These are phyloP conservation scores for Propsilocerus akamusi DNA, from an alignment of 1,140 invertebrate genomes.

Conservation along the genomic window DNA sequence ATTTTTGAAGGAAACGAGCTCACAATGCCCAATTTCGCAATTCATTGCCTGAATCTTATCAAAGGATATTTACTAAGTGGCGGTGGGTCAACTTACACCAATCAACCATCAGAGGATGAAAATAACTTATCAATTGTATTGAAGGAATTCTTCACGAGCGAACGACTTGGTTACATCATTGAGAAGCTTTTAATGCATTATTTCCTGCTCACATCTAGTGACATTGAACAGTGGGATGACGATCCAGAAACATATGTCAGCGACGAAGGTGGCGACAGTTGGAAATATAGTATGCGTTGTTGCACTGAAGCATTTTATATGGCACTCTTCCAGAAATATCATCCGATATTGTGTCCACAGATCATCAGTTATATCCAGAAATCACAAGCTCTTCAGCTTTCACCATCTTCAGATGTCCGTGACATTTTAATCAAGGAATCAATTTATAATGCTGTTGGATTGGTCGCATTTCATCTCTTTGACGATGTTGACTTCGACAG, in stretches of 20 bases:
- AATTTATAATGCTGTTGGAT: conserved; percentile 83
- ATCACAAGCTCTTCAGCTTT: conserved; percentile 36
- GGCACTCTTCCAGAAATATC: conserved; percentile 65
- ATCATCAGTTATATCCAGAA: conserved; percentile 50
- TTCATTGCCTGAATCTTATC: conserved; percentile 77
- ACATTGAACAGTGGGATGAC: conserved; percentile 73
- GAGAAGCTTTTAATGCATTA: conserved; percentile 71
- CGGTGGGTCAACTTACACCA: conserved; percentile 10
- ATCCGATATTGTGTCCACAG: conserved; percentile 45
- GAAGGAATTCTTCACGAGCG: conserved; percentile 46
- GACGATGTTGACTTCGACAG: conserved; percentile 85
- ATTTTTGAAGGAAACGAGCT: conserved; percentile 40
- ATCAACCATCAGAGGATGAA: conserved; percentile 16
- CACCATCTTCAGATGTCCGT: conserved; percentile 44
- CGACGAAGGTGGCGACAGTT: conserved; percentile 76
- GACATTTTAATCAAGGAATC: conserved; percentile 78
- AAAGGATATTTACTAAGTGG: conserved; percentile 62
- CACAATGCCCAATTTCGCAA: conserved; percentile 67
- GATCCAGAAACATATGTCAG: conserved; percentile 79
- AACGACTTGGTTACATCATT: conserved; percentile 57
- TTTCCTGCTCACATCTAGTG: conserved; percentile 65
- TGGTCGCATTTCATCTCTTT: conserved; percentile 79
- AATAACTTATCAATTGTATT: conserved; percentile 24
- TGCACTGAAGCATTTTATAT: conserved; percentile 75
- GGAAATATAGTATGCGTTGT: conserved; percentile 79